Evolutionary conservation across 2,888 invertebrate species (phyloP), one percentile per base, ranked within the genome.

Genomic region (Chorisops tibialis): DNA sequence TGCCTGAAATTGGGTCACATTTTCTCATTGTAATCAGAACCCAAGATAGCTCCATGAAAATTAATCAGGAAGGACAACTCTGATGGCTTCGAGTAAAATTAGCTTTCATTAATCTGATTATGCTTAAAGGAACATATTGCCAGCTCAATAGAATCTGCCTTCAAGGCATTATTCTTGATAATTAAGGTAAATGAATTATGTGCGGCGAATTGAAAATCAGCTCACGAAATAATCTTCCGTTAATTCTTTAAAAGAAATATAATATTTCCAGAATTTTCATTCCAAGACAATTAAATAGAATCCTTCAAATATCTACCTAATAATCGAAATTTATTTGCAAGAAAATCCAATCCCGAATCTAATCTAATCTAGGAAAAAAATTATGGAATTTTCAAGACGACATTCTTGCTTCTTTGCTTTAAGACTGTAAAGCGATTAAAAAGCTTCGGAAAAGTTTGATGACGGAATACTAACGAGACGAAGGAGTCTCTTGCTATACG

Each of bases 341-440:
- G 18, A 24, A 45, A 56, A 56, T 35, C 24, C 30, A 45, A 56
- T 56, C 56, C 41, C 30, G 30, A 9, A 16, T 56, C 45, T 43
- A 56, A 43, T 56, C 56, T 18, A 45, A 43, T 45, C 30, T 43
- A 18, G 39, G 12, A 22, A 56, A 3, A 45, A 43, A 37, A 30
- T 56, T 9, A 45, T 56, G 30, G 56, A 56, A 12, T 48, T 48
- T 14, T 14, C 19, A 22, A 12, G 39, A 21, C 19, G 52, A 39
- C 21, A 18, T 24, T 45, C 54, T 22, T 12, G 12, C 38, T 49
- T 12, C 49, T 49, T 21, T 49, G n/a, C 35, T 39, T 48, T 49
- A 49, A 59, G 35, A 12, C 49, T 59, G 54, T 54, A 59, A 59
- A 59, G 48, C 59, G 49, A 49, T 59, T 59, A 59, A 47, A 39